Evolutionary conservation across 2,888 invertebrate genomes (phyloP).

Genomic region (Drosophila barbarae): DNA sequence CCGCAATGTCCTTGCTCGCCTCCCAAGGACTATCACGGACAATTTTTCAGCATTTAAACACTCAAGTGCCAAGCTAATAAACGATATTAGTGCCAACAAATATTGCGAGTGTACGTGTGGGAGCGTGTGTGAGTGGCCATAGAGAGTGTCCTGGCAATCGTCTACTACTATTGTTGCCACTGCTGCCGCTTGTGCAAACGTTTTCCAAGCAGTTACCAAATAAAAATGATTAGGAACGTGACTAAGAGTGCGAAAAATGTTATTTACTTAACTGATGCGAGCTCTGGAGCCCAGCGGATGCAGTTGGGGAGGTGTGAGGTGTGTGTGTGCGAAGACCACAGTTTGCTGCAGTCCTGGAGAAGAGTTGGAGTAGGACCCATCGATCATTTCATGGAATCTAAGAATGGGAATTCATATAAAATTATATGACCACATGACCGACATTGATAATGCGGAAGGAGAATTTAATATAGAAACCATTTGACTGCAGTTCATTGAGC

Average conservation of each 20-base stretch:
- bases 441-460: neutral
- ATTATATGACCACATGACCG: neutral
- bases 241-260: slow-evolving; percentile 76
- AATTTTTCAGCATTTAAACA: slow-evolving; percentile 71
- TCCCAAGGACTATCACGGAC: slow-evolving; percentile 59
- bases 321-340: neutral
- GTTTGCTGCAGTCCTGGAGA: slow-evolving; percentile 6
- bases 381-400: neutral
- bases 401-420: neutral
- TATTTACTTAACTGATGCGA: slow-evolving; percentile 69
- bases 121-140: slow-evolving; percentile 19
- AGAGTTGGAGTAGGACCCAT: neutral
- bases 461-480: too few species aligned
- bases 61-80: slow-evolving; percentile 70
- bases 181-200: slow-evolving; percentile 56
- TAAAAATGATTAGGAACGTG: slow-evolving; percentile 78
- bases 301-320: slow-evolving; percentile 2
- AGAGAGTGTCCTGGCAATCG: slow-evolving; percentile 19
- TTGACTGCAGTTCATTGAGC: neutral
- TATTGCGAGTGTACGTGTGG: slow-evolving; percentile 40
- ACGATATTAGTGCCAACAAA: slow-evolving; percentile 68
- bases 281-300: slow-evolving; percentile 57
- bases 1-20: slow-evolving; percentile 43
- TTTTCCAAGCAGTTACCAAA: slow-evolving; percentile 74
- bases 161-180: slow-evolving; percentile 10